Evolutionary conservation across 2,797 vertebrate species (phyloP).

Genomic region (Crypturellus tataupa): DNA sequence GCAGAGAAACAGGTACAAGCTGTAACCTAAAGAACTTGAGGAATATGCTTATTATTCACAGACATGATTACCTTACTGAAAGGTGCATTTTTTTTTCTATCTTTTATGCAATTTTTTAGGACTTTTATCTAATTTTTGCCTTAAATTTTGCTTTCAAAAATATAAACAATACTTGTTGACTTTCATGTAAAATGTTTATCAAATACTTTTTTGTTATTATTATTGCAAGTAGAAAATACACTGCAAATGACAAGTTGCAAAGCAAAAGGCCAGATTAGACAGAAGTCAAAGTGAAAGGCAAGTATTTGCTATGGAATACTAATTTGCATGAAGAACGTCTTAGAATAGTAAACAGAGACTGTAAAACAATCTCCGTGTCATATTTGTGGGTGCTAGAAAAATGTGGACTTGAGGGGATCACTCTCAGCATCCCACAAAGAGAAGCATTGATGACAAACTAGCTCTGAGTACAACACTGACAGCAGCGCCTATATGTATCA

Average conservation of each 20-base stretch:
- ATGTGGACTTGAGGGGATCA: background rate
- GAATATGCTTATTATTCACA: background rate
- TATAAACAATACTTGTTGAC: rapidly evolving
- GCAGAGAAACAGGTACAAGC: background rate
- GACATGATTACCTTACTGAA: background rate
- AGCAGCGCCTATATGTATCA: rapidly evolving
- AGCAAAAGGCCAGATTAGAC: background rate
- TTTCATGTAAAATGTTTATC: background rate
- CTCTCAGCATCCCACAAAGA: rapidly evolving
- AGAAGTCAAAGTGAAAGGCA: background rate
- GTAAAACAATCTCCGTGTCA: background rate
- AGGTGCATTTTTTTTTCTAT: background rate
- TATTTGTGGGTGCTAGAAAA: background rate
- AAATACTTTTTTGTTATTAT: background rate
- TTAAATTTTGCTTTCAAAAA: background rate
- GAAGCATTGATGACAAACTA: background rate
- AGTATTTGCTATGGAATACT: background rate
- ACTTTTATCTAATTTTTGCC: background rate
- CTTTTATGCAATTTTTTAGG: background rate
- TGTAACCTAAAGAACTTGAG: rapidly evolving
- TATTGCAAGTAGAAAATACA: background rate
- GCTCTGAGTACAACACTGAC: background rate
- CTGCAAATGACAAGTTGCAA: background rate
- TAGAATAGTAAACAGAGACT: background rate
- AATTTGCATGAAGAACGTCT: background rate